Conservation (phyloP, 2,888 invertebrate species). For the Eumerus sabulonum region DNA sequence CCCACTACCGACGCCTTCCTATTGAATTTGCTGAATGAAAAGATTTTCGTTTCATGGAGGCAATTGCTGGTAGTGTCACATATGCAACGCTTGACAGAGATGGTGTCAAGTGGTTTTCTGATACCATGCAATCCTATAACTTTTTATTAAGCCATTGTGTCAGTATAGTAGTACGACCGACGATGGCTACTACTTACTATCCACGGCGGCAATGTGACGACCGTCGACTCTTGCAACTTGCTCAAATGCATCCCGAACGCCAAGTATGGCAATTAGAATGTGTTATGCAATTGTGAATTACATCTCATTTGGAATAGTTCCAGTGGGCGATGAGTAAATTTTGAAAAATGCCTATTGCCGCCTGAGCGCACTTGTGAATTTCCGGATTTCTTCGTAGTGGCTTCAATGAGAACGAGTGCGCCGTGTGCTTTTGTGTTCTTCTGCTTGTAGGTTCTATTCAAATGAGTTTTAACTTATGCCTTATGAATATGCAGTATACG, state of each 20-base stretch:
- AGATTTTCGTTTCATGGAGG: slow-evolving; percentile 35
- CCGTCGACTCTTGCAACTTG: too few species aligned
- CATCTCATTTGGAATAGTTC: slow-evolving; percentile 39
- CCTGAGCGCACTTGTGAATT: slow-evolving; percentile 24
- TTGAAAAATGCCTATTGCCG: slow-evolving; percentile 14
- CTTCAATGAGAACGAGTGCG: too few species aligned
- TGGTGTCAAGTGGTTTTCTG: slow-evolving; percentile 65
- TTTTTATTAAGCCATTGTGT: slow-evolving; percentile 62
- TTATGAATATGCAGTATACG: too few species aligned
- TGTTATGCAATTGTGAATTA: slow-evolving; percentile 36
- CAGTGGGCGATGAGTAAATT: slow-evolving; percentile 19
- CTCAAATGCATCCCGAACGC: slow-evolving; percentile 12
- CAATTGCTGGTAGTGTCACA: slow-evolving; percentile 47
- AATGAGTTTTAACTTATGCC: slow-evolving; percentile 3
- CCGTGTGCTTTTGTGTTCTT: too few species aligned
- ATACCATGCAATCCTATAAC: slow-evolving; percentile 54
- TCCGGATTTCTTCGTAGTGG: slow-evolving; percentile 14
- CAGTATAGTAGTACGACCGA: slow-evolving; percentile 19
- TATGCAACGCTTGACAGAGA: slow-evolving; percentile 43
- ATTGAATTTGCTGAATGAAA: slow-evolving; percentile 49
- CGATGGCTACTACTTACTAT: slow-evolving; percentile 1
- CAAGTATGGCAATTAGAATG: slow-evolving; percentile 47
- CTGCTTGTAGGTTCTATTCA: slow-evolving; percentile 4
- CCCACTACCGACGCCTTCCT: slow-evolving; percentile 19
- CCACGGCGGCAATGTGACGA: too few species aligned